A percentile compares a stretch with the other conserved stretches of the same genome.
Conservation (phyloP, 1,140 invertebrate genomes). For the Planococcus citri region DNA sequence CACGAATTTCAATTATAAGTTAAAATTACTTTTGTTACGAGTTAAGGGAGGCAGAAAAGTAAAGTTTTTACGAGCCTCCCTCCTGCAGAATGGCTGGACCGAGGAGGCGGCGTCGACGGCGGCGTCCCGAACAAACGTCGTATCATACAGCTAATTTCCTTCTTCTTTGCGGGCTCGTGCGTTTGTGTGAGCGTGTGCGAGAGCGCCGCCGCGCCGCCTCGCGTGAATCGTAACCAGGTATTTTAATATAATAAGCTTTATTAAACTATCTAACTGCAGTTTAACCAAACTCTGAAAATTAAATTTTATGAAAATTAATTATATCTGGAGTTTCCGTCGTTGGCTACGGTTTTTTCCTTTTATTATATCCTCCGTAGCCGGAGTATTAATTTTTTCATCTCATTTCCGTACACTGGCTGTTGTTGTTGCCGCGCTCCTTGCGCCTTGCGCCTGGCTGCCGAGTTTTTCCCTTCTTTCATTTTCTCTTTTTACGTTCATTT, state of each 20-base stretch:
- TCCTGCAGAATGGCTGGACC: not conserved
- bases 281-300: slow-evolving; percentile 4
- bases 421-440: too few relatives aligned
- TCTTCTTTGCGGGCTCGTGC: not conserved
- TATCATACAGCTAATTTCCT: slow-evolving; percentile 7
- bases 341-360: slow-evolving; percentile 6
- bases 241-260: slow-evolving; percentile 8
- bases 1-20: slow-evolving; percentile 7
- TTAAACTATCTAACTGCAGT: slow-evolving; percentile 7
- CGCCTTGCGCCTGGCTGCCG: not conserved
- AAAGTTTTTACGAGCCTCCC: slow-evolving; percentile 1
- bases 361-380: not conserved
- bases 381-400: slow-evolving; percentile 8
- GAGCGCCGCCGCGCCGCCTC: too few relatives aligned
- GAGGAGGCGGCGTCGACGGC: not conserved
- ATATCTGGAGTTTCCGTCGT: not conserved
- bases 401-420: not conserved
- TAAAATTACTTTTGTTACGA: slow-evolving; percentile 4
- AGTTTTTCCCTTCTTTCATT: slow-evolving; percentile 2
- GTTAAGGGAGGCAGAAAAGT: slow-evolving; percentile 6
- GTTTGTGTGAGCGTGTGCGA: not conserved
- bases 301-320: slow-evolving; percentile 9
- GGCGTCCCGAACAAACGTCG: not conserved
- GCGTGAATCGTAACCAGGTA: not conserved
- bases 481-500: slow-evolving; percentile 7